phyloP scores from a whole-genome alignment of 2,888 invertebrate species.

The Sthenelais limicola region DNA sequence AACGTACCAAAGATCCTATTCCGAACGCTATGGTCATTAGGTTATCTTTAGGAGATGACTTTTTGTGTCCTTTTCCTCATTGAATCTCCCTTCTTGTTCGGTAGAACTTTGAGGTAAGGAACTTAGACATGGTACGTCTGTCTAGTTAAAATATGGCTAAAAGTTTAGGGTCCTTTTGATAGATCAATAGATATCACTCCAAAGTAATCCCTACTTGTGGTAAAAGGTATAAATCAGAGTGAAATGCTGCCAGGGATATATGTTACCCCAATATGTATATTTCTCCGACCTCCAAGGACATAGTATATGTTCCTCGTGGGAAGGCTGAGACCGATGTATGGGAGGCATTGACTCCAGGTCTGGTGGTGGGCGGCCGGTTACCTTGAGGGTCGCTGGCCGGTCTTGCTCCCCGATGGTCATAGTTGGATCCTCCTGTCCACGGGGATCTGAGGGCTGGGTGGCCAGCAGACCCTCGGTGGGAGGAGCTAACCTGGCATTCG shows the following conservation, averaged over 20 bases:
- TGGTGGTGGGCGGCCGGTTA: conserved; percentile 28
- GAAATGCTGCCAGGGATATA: not conserved
- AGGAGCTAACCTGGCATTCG: conserved; percentile 32
- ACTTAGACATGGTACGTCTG: no score
- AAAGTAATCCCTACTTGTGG: no score
- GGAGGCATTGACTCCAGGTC: conserved; percentile 18
- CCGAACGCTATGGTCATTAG: no score
- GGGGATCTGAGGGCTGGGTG: conserved; percentile 6
- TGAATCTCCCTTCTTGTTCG: no score
- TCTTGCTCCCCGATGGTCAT: not conserved
- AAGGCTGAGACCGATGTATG: not conserved
- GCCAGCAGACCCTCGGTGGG: conserved; percentile 14
- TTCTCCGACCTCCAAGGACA: not conserved
- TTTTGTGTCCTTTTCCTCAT: no score
- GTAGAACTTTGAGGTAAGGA: no score
- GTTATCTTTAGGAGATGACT: no score
- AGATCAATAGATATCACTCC: no score
- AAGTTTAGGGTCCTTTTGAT: no score
- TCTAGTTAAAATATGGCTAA: no score
- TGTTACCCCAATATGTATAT: not conserved
- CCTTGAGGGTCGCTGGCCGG: not conserved
- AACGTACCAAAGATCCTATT: no score
- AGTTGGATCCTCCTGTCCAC: not conserved
- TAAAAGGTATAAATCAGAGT: no score
- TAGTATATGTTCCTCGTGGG: not conserved